phyloP scores from a whole-genome alignment of 2,113 vertebrate genomes.

The Arenaria interpres region DNA sequence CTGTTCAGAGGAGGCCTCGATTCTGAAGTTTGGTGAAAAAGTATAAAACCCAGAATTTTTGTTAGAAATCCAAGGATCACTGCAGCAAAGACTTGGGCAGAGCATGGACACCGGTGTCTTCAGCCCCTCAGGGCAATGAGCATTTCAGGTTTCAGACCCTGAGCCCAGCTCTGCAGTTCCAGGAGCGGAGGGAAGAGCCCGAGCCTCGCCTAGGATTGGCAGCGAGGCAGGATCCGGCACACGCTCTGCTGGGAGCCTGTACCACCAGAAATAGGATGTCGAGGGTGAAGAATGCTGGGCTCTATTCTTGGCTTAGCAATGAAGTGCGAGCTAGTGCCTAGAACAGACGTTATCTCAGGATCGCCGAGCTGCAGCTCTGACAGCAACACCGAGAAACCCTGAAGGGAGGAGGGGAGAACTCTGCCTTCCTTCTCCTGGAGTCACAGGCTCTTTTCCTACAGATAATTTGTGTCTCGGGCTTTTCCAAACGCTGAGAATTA shows the following conservation, averaged over 20 bases:
- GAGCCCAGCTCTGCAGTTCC: neutral
- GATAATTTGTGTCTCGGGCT: neutral
- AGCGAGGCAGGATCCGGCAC: neutral
- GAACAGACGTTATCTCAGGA: neutral
- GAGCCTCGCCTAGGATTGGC: neutral
- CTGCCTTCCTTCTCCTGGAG: neutral
- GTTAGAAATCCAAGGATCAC: neutral
- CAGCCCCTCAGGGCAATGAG: neutral
- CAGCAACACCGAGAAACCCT: neutral
- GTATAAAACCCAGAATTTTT: neutral
- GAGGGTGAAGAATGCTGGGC: neutral
- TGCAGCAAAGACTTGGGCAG: neutral
- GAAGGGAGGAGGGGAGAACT: neutral
- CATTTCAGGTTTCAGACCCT: fast-evolving
- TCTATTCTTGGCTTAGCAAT: slow-evolving; percentile 15
- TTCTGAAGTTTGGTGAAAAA: neutral
- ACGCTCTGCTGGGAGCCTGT: neutral
- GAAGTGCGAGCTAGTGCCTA: neutral
- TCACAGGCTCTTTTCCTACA: neutral
- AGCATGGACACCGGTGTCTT: fast-evolving
- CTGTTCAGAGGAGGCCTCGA: neutral
- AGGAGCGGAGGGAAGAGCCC: neutral
- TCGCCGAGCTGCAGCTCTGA: neutral
- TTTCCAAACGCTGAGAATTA: neutral
- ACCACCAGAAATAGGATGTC: neutral